Evolutionary conservation across 2,113 vertebrate genomes (phyloP).

Genomic region (Proterorhinus semilunaris): DNA sequence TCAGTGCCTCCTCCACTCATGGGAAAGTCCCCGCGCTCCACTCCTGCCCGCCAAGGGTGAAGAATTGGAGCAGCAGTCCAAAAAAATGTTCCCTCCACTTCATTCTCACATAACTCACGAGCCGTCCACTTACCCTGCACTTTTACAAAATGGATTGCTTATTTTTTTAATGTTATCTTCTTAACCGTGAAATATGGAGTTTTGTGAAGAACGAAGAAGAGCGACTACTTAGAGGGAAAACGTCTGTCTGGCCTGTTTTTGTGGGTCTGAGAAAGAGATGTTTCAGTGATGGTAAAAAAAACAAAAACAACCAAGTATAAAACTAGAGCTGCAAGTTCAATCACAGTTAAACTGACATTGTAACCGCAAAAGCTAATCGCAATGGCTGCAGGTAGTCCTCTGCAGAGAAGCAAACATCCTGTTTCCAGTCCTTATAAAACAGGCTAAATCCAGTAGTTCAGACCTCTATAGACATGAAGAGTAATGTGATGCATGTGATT

Average conservation of each 20-base stretch:
- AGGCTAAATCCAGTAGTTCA: too few species aligned
- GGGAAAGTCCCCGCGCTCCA: conserved; percentile 65
- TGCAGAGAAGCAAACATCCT: too few species aligned
- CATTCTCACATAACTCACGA: conserved; percentile 17
- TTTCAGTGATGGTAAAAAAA: too few species aligned
- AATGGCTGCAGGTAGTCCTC: too few species aligned
- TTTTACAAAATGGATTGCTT: conserved; percentile 8
- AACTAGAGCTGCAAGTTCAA: too few species aligned
- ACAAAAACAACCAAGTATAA: too few species aligned
- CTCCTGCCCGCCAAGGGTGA: conserved; percentile 55
- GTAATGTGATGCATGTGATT: too few species aligned
- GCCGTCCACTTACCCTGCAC: background rate
- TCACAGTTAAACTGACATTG: too few species aligned
- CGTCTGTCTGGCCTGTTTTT: background rate
- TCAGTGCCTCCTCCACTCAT: conserved; percentile 35
- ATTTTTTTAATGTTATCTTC: conserved; percentile 19
- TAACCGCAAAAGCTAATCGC: too few species aligned
- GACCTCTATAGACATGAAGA: too few species aligned
- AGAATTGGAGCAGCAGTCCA: conserved; percentile 43
- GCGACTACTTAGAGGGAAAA: too few species aligned
- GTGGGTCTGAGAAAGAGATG: background rate
- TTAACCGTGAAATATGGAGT: conserved; percentile 3
- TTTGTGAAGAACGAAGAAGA: background rate
- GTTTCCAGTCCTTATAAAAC: too few species aligned
- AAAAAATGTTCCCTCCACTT: conserved; percentile 24